Percentiles rank a stretch among this genome's conserved stretches.
phyloP scores from a whole-genome alignment of 2,113 vertebrate genomes.

The Syngnathoides biaculeatus region DNA sequence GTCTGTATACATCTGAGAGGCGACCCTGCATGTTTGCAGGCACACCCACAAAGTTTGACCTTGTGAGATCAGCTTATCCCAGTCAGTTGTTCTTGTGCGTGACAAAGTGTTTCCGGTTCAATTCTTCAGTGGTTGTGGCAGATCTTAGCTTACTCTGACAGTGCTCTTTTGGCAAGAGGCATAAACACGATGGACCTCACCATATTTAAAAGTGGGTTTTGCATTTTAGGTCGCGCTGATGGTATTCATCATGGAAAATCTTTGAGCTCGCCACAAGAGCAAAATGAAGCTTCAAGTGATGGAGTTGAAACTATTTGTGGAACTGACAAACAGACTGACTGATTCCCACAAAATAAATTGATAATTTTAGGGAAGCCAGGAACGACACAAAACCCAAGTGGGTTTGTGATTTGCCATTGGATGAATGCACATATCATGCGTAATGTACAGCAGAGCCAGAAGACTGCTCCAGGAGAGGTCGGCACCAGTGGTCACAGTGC shows the following conservation, averaged over 20 bases:
- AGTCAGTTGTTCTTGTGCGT: neutral
- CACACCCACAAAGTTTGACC: slow-evolving; percentile 14
- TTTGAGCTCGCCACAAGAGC: too few relatives aligned
- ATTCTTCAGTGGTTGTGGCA: neutral
- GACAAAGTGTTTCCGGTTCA: slow-evolving; percentile 6
- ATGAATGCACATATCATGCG: too few relatives aligned
- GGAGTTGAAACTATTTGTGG: too few relatives aligned
- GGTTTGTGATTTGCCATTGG: neutral
- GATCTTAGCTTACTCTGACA: neutral
- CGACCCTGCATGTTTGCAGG: slow-evolving; percentile 4
- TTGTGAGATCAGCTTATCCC: neutral
- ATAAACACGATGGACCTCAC: neutral
- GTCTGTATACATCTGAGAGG: slow-evolving; percentile 16
- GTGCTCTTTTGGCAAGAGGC: neutral
- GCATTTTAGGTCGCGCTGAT: neutral
- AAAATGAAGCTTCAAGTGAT: too few relatives aligned
- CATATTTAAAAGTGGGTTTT: neutral
- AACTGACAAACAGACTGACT: too few relatives aligned
- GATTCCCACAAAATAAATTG: neutral
- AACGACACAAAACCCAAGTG: too few relatives aligned
- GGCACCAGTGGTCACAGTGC: too few relatives aligned
- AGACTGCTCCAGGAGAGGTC: too few relatives aligned
- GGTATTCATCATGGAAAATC: neutral
- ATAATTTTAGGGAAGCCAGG: neutral
- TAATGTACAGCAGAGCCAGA: too few relatives aligned